Evolutionary conservation across 2,888 invertebrate species (phyloP).

Genomic region (Heliconius charithonia): DNA sequence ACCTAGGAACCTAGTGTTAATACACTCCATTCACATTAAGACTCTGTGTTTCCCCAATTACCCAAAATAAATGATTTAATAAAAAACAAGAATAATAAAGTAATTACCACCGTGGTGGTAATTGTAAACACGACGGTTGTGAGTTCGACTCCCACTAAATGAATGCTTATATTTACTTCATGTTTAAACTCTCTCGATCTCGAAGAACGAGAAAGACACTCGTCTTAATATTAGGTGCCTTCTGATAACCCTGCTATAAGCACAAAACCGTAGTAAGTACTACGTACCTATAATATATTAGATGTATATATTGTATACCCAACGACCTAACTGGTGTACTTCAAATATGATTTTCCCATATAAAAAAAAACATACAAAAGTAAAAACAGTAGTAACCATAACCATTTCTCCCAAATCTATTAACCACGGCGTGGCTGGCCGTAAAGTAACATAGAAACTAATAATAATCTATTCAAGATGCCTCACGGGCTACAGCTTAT

Average conservation of each 20-base stretch:
- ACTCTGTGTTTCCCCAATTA: background rate
- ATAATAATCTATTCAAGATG: constrained; percentile 47
- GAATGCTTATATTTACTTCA: too few relatives aligned
- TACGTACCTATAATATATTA: background rate
- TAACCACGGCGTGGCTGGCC: constrained; percentile 25
- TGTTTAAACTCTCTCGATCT: background rate
- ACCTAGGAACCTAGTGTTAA: background rate
- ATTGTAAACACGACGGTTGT: background rate
- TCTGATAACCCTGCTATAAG: too few relatives aligned
- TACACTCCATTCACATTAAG: background rate
- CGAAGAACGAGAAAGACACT: too few relatives aligned
- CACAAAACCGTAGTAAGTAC: too few relatives aligned
- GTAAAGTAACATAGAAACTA: constrained; percentile 44
- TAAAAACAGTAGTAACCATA: constrained; percentile 14
- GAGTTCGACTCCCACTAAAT: background rate
- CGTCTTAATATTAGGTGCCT: too few relatives aligned
- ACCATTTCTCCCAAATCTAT: background rate
- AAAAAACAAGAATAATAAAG: too few relatives aligned
- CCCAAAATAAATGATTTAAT: too few relatives aligned
- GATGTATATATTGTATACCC: background rate
- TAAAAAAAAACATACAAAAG: background rate
- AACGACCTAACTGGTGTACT: background rate
- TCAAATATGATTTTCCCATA: background rate
- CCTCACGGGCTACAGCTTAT: constrained; percentile 15
- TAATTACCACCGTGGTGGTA: too few relatives aligned